Evolutionary conservation across 35 echinoderm and acorn worm species (phyloP), one percentile per base, ranked within the genome.

Genomic region (Apostichopus californicus): DNA sequence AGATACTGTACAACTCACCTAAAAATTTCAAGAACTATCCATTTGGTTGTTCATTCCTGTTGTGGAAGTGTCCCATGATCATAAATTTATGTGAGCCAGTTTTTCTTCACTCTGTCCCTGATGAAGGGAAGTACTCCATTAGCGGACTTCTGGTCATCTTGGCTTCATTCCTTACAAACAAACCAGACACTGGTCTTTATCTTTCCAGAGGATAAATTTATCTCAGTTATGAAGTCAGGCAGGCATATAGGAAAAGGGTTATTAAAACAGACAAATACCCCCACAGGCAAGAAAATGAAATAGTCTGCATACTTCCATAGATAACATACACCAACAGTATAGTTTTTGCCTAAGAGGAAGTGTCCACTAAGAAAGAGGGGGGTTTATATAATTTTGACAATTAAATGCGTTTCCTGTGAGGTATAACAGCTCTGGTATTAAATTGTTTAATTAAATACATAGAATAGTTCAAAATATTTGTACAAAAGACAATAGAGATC

Each of bases 201-300:
- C 80, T 83, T 53, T 53, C 18, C n/a, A 55, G 15, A 46, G 55
- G 28, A 83, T 56, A 53, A 0, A n/a, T 83, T 55, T 83, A 83
- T 83, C 80, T 83, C n/a, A 46, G 34, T 55, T 55, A 53, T 53
- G 21, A 83, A 34, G 26, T 81, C 54, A 53, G 24, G 80, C 18
- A 83, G 80, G 18, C 80, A 55, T 12, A 55, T 53, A 83, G 80
- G 80, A 83, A 83, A 56, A 55, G 21, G 55, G 80, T 83, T 83
- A 83, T 83, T 83, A 56, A 34, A 83, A 56, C 80, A 83, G 46
- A 56, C 1, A 46, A 55, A 83, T 55, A 9, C 5, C 54, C 80
- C 80, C 80, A 55, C 80, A 17, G 52, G 80, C 34, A 46, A 83
- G 55, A 8, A 46, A 83, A 55, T 83, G 80, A 80, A 83, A 83